Evolutionary conservation across 2,888 invertebrate species (phyloP).

Genomic region (Listrodromus nycthemerus): DNA sequence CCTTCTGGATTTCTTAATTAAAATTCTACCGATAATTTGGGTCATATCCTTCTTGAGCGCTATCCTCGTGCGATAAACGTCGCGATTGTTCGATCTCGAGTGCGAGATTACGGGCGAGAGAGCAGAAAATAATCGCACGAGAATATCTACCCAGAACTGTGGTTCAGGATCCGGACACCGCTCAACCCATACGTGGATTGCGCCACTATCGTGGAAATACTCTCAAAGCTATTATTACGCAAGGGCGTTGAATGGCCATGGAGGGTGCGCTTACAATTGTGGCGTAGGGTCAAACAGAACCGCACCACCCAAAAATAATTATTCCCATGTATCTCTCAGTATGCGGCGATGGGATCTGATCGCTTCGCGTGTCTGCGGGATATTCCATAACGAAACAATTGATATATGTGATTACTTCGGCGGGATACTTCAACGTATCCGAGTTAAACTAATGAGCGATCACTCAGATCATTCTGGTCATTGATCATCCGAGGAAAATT

Average conservation of each 20-base stretch:
- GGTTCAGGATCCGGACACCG: neutral
- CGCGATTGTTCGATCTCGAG: neutral
- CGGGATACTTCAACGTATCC: neutral
- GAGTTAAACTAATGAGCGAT: neutral
- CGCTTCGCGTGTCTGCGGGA: neutral
- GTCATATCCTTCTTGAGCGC: neutral
- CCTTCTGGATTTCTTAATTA: neutral
- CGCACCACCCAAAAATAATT: neutral
- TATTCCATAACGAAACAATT: neutral
- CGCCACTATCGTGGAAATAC: neutral
- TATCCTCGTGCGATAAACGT: neutral
- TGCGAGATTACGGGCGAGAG: neutral
- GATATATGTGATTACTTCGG: neutral
- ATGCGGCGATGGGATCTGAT: neutral
- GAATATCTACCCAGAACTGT: neutral
- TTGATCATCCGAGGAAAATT: neutral
- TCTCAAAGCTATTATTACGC: neutral
- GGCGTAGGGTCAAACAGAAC: neutral
- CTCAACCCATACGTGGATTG: neutral
- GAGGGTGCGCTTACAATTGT: neutral
- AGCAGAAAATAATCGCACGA: neutral
- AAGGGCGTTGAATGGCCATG: constrained; percentile 1
- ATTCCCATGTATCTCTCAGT: neutral
- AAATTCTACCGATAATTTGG: neutral
- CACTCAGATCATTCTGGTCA: neutral